Base-by-base conservation (phyloP, 2,888 invertebrate genomes). In the Deilephila porcellus region DNA sequence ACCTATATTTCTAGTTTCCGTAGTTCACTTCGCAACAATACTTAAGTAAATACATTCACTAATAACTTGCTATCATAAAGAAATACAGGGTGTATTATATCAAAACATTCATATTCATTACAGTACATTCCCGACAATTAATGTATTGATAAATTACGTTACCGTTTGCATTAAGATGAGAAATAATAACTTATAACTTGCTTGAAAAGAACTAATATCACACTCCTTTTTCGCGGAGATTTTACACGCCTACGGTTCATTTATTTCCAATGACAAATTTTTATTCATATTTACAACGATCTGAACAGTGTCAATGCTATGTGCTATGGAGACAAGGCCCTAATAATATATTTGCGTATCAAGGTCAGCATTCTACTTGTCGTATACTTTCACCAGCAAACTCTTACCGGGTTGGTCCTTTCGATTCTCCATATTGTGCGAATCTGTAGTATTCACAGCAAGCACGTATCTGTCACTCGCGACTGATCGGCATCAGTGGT, bases 351-450 rank as follows among this genome's bases (percentile, higher is more conserved):
- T 63, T 72, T 76, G 67, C 52, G 73, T 73, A 82, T 79, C 78
- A 78, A 80, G 84, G 84, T 84, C 83, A 80, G 80, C 76, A 83
- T 72, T 76, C 82, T 71, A 7, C 56, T 70, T 72, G 71, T 78
- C 75, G 78, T 70, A 75, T 77, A 88, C 89, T 89, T 88, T 88
- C 87, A 88, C 88, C 77, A 74, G n/a, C 70, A 60, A 25, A 67
- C 25, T 76, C 81, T 87, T 82, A 87, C 90, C 88, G 74, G 52
- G 32, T 63, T 73, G 62, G 37, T 71, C 56, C 53, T 86, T 82
- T 78, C 81, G 79, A 70, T 85, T 79, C 79, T 91, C 90, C 90
- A 90, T 90, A 70, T 72, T 81, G 52, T 73, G 20, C 74, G 75
- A 60, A 37, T 74, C 32, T 63, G 56, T 56, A 32, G 71, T 56